phyloP scores from a whole-genome alignment of 2,797 vertebrate species.

The Eospalax fontanierii region DNA sequence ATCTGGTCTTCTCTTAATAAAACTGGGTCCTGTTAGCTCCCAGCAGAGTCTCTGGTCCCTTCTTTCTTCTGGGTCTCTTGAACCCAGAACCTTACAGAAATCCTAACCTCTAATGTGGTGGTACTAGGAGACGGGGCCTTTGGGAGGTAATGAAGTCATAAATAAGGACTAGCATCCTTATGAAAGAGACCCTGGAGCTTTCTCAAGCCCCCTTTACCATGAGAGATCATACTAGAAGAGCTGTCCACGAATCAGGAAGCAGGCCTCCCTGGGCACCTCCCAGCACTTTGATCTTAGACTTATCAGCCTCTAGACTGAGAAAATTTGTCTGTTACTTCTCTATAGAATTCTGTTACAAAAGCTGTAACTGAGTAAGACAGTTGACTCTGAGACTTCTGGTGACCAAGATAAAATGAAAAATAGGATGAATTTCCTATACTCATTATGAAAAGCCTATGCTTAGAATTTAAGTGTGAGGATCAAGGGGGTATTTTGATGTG shows the following conservation, averaged over 20 bases:
- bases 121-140: neutral
- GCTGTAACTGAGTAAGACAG: neutral
- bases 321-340: neutral
- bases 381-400: neutral
- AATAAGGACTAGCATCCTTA: neutral
- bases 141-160: neutral
- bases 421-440: neutral
- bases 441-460: slow-evolving; percentile 27
- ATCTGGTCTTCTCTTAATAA: no score
- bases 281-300: neutral
- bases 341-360: neutral
- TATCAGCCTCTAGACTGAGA: neutral
- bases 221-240: neutral
- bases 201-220: neutral
- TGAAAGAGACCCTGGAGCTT: neutral
- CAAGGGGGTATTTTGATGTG: neutral
- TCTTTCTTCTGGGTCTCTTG: no score
- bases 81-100: no score
- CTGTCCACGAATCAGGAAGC: no score
- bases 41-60: no score
- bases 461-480: neutral
- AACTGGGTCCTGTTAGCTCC: no score
- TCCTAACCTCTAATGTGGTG: neutral
- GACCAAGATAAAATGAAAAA: slow-evolving; percentile 47
- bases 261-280: neutral